Percentiles rank a stretch among this genome's conserved stretches.
Conservation (phyloP, 1,140 invertebrate species). For the Saccostrea glomerata region DNA sequence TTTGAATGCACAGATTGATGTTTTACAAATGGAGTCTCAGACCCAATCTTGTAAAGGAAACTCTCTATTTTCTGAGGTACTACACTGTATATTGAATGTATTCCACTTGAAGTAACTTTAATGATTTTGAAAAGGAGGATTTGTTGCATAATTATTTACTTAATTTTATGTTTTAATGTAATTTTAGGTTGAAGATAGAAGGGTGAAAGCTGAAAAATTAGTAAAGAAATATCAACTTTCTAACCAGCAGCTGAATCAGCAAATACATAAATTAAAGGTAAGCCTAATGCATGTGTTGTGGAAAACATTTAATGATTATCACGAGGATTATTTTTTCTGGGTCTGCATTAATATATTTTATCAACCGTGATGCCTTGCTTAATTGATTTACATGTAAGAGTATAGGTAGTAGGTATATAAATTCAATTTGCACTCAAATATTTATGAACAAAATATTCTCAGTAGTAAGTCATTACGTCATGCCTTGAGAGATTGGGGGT, state of each 20-base stretch:
- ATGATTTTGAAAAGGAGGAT: too few species aligned
- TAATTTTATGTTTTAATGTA: not conserved
- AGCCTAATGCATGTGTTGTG: not conserved
- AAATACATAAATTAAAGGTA: slow-evolving; percentile 25
- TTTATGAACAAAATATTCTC: too few species aligned
- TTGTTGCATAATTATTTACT: not conserved
- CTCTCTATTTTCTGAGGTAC: slow-evolving; percentile 27
- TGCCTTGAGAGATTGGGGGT: too few species aligned
- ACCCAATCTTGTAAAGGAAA: slow-evolving; percentile 11
- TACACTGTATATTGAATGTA: not conserved
- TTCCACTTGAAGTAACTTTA: too few species aligned
- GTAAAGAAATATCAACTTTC: slow-evolving; percentile 18
- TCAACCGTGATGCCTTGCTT: too few species aligned
- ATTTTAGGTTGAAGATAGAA: slow-evolving; percentile 20
- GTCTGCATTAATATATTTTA: too few species aligned
- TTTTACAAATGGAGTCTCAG: slow-evolving; percentile 30
- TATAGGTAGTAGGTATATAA: too few species aligned
- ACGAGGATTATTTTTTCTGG: too few species aligned
- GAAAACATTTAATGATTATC: too few species aligned
- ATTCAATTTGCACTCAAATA: too few species aligned
- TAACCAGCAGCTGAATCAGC: not conserved
- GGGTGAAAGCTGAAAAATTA: not conserved
- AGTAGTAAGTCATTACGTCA: too few species aligned
- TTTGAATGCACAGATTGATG: not conserved
- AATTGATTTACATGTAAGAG: too few species aligned